These are phyloP conservation scores for Protosalanx chinensis DNA, from an alignment of 2,797 vertebrate genomes.

Conservation along the genomic window DNA sequence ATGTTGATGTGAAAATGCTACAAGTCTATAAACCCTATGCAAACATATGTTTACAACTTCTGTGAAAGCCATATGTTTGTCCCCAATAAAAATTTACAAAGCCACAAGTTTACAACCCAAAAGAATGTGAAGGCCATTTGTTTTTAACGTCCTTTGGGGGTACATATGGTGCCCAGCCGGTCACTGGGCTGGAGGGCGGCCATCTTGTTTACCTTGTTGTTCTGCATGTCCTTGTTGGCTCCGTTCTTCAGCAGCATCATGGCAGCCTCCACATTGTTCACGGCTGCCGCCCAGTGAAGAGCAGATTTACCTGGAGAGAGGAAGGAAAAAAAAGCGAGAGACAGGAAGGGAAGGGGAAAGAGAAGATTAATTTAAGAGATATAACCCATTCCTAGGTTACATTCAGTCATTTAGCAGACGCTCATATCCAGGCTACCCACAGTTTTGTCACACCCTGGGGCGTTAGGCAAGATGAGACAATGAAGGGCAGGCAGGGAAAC, in stretches of 20 bases:
- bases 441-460: neutral
- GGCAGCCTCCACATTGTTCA: constrained; percentile 94
- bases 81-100: neutral
- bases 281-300: constrained; percentile 95
- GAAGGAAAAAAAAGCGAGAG: neutral
- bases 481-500: constrained; percentile 27
- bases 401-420: no score
- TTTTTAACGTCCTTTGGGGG: no score
- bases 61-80: neutral
- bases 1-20: neutral
- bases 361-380: constrained; percentile 35
- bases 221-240: constrained; percentile 99
- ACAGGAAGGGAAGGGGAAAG: neutral
- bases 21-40: neutral
- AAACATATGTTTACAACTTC: neutral
- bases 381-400: neutral
- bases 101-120: no score
- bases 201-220: constrained; percentile 84
- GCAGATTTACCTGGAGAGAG: constrained; percentile 87
- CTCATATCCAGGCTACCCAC: neutral
- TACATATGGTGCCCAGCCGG: neutral
- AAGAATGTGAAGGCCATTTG: no score
- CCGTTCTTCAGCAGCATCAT: constrained; percentile 91
- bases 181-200: neutral
- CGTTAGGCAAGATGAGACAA: neutral